Evolutionary conservation across 2,797 vertebrate genomes (phyloP), one percentile per base, ranked within the genome.

Genomic region (Clarias platycephalus): DNA sequence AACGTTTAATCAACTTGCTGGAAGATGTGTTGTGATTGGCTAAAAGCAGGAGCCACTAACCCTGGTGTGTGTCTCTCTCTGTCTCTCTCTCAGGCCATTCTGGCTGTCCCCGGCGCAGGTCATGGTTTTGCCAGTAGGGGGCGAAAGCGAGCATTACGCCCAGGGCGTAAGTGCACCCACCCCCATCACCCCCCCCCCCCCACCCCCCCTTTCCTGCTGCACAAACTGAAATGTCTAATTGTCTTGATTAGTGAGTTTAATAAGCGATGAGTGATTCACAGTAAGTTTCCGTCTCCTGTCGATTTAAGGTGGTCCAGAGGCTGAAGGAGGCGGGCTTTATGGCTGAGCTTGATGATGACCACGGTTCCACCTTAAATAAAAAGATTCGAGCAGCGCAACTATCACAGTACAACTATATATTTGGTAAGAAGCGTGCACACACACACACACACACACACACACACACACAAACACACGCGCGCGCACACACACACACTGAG

Each of bases 31-130:
- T 49, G n/a, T 53, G 40, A 64, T 66, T 31, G 58, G 34, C 57
- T 78, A 16, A 44, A 63, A 1, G 4, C 9, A 20, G 7, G 55
- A 2, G 34, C 31, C 24, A 22, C 15, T 22, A 20, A 49, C 70
- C 9, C 24, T 16, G 7, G 4, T 55, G 18, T 49, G 44, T 64
- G 58, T n/a, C 84, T 2, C 37, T n/a, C 2, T 49, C 44, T 49
- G 8, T 44, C 44, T 83, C 13, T 83, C 58, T 72, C 31, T 62
- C 28, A 99, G 97, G 97, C 97, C 97, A 0, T 90, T 99, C 82
- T 99, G 97, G 97, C 88, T 99, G 82, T 99, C 97, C 12, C 97
- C 97, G 0, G 93, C 92, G 26, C 97, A 98, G 91, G 91, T 96
- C 68, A 94, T 95, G 89, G 95, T 99, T 18, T 91, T 99, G 82